Base-by-base conservation (phyloP, 1,140 invertebrate genomes). In the Drosophila pachea region DNA sequence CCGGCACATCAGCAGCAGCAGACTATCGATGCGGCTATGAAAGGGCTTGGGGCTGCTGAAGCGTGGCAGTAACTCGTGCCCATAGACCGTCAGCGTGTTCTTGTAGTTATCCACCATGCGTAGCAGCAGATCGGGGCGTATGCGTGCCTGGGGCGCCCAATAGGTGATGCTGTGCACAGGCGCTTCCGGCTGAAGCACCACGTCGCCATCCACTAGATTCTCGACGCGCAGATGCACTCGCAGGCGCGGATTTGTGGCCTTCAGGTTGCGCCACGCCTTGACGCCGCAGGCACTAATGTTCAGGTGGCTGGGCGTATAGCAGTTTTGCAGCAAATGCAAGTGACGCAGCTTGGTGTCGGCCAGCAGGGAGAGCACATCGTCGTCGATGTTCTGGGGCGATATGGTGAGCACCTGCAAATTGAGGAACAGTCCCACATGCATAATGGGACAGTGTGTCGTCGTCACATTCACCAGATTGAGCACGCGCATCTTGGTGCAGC, bases 311-410 rank as follows among this genome's bases (percentile, higher is more conserved):
- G 92, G 91, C 53, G 93, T 93, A 70, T 95, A 95, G 43, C 92
- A 90, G 89, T 95, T 96, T 88, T 96, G 95, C 7, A 96, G 82
- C 52, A 97, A 93, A 88, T 95, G 93, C 47, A 97, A 89, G 76
- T 97, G 93, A 45, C 91, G 87, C 14, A 97, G 84, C 71, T 91
- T 91, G 0, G 93, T 94, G 58, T 93, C 91, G n/a, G 92, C 91
- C 36, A 95, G 77, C 29, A 95, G 79, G 60, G 94, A 91, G 6
- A 97, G 78, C 0, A 95, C 90, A 86, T 97, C 95, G 66, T 95
- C 93, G 50, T 94, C 92, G 11, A 97, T 89, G 89, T 96, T 96
- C 89, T 96, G 95, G 0, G 96, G 95, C 78, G 94, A 95, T 14
- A 96, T 92, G 3, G 93, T 91, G 38, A 97, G 88, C 50, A 92